Conservation (phyloP, 2,888 invertebrate genomes). For the Pterobdella sp. region DNA sequence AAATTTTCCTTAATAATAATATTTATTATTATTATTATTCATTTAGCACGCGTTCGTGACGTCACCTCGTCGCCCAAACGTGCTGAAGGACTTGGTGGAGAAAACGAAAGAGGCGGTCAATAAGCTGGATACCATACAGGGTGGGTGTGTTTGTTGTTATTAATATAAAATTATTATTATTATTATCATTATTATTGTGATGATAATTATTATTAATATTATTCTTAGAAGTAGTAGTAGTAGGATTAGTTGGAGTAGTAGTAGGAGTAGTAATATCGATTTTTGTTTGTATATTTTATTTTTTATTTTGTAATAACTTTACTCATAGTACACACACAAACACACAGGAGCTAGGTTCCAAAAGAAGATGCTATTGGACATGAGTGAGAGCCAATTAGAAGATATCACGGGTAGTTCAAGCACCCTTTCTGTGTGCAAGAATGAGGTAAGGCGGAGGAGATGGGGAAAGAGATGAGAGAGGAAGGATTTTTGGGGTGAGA, state of each 20-base stretch:
- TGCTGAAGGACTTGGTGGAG: constrained; percentile 83
- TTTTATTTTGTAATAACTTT: background rate
- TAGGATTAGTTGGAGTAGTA: background rate
- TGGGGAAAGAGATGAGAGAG: background rate
- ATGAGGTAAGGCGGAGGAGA: background rate
- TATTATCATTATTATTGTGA: background rate
- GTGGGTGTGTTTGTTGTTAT: background rate
- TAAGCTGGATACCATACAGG: constrained; percentile 79
- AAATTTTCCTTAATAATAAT: background rate
- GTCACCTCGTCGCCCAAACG: constrained; percentile 70
- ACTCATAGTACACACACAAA: background rate
- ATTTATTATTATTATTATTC: background rate
- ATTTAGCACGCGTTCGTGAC: constrained; percentile 73
- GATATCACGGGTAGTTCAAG: constrained; percentile 1
- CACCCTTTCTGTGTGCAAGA: background rate
- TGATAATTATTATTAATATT: too few relatives aligned
- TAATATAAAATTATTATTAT: too few relatives aligned
- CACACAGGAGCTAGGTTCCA: constrained; percentile 61
- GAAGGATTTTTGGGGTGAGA: background rate
- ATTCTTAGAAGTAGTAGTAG: background rate
- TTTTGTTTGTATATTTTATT: background rate
- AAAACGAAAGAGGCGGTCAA: constrained; percentile 88
- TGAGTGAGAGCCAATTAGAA: constrained; percentile 18
- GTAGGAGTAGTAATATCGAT: background rate
- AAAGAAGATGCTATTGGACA: constrained; percentile 84